Evolutionary conservation across 2,888 invertebrate species (phyloP).

Genomic region (Tridacna gigas): DNA sequence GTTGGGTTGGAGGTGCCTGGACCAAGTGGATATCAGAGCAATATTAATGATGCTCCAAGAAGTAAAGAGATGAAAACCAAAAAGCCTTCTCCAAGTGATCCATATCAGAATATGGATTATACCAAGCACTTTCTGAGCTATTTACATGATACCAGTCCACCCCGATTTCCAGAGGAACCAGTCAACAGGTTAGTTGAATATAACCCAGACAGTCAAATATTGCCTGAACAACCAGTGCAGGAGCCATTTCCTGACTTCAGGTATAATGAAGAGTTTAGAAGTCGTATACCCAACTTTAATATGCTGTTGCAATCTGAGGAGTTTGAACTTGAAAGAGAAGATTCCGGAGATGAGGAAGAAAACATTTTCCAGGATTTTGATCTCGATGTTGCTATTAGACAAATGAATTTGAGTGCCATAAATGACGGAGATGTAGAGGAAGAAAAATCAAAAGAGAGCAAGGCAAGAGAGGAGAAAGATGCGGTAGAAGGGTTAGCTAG

Average conservation of each 20-base stretch:
- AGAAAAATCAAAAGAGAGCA: neutral
- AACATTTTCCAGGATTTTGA: conserved; percentile 20
- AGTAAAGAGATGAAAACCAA: neutral
- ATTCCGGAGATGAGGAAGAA: conserved; percentile 35
- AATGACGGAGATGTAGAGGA: neutral
- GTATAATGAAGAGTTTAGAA: neutral
- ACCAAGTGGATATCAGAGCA: neutral
- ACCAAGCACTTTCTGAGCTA: conserved; percentile 17
- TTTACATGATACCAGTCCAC: conserved; percentile 5
- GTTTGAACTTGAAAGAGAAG: neutral
- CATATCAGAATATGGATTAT: neutral
- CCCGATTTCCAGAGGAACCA: neutral
- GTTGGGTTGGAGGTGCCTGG: neutral
- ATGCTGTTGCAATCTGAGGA: neutral
- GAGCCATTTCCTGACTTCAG: neutral
- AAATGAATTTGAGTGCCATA: neutral
- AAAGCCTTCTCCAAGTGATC: neutral
- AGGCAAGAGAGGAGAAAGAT: too few species aligned
- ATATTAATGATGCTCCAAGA: neutral
- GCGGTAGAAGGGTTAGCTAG: too few species aligned
- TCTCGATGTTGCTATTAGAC: neutral
- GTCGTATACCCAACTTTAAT: conserved; percentile 34
- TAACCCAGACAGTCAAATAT: neutral
- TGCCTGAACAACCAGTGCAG: neutral
- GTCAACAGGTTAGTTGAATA: neutral